phyloP scores from a whole-genome alignment of 2,113 vertebrate species.

The Aphelocoma coerulescens region DNA sequence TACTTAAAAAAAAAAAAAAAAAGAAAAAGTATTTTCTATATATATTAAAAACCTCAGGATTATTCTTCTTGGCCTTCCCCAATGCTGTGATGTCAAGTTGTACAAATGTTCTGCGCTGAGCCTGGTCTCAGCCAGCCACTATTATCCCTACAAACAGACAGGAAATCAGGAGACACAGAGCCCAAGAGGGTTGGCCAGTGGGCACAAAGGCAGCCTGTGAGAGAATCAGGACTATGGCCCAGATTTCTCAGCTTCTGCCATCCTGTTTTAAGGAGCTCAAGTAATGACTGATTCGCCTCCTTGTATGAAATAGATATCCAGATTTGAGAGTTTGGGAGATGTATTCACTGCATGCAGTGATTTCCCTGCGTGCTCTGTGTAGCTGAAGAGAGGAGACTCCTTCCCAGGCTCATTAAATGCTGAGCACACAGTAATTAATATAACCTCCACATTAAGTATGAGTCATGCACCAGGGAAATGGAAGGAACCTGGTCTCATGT shows the following conservation, averaged over 20 bases:
- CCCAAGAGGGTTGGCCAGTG: background rate
- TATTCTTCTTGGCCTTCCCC: background rate
- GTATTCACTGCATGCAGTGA: background rate
- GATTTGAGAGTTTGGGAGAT: background rate
- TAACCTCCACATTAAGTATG: background rate
- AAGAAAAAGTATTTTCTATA: accelerated
- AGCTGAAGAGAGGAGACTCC: background rate
- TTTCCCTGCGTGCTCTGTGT: accelerated
- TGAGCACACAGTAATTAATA: slow-evolving; percentile 30
- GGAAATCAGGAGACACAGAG: background rate
- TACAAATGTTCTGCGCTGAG: background rate
- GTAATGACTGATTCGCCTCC: background rate
- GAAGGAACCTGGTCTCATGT: background rate
- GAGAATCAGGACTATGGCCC: background rate
- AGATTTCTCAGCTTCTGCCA: background rate
- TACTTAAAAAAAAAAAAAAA: background rate
- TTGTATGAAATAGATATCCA: background rate
- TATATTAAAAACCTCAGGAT: background rate
- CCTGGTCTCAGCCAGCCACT: background rate
- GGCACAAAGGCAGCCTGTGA: slow-evolving; percentile 17
- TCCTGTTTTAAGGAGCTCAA: background rate
- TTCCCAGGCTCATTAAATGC: slow-evolving; percentile 18
- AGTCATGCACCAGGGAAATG: background rate
- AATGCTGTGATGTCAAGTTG: background rate
- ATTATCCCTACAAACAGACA: background rate